Percentiles rank a stretch among this genome's conserved stretches.
Evolutionary conservation across 2,888 invertebrate genomes (phyloP).

Genomic region (Brachyopa scutellaris): DNA sequence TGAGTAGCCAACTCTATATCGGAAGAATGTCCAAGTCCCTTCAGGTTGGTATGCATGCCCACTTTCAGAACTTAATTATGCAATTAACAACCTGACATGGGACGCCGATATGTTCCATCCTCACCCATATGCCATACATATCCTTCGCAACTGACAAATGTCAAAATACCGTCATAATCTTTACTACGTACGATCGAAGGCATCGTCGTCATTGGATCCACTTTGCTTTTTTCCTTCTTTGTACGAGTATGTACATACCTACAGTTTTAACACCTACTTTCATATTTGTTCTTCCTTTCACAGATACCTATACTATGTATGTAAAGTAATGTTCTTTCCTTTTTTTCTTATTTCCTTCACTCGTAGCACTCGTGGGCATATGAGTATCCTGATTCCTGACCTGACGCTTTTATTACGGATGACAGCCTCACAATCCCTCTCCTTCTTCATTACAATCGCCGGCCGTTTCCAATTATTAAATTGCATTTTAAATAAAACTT

Average conservation of each 20-base stretch:
- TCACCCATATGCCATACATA: conserved; percentile 4
- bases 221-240: background rate
- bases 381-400: background rate
- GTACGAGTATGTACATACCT: too few relatives aligned
- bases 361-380: too few relatives aligned
- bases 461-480: conserved; percentile 58
- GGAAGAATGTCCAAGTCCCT: too few relatives aligned
- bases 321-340: conserved; percentile 38
- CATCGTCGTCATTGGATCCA: conserved; percentile 7
- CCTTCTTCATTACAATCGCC: conserved; percentile 20
- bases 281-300: too few relatives aligned
- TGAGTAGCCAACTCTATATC: too few relatives aligned
- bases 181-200: conserved; percentile 6
- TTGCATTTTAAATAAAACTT: conserved; percentile 43
- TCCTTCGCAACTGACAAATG: conserved; percentile 31
- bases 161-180: conserved; percentile 27
- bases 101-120: too few relatives aligned
- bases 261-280: too few relatives aligned
- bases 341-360: too few relatives aligned
- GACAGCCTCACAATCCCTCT: background rate
- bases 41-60: background rate
- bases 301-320: too few relatives aligned
- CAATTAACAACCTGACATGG: conserved; percentile 21
- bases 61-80: conserved; percentile 28
- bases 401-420: too few relatives aligned